Evolutionary conservation across 2,113 vertebrate species (phyloP), one percentile per base, ranked within the genome.

Genomic region (Corvus moneduloides): DNA sequence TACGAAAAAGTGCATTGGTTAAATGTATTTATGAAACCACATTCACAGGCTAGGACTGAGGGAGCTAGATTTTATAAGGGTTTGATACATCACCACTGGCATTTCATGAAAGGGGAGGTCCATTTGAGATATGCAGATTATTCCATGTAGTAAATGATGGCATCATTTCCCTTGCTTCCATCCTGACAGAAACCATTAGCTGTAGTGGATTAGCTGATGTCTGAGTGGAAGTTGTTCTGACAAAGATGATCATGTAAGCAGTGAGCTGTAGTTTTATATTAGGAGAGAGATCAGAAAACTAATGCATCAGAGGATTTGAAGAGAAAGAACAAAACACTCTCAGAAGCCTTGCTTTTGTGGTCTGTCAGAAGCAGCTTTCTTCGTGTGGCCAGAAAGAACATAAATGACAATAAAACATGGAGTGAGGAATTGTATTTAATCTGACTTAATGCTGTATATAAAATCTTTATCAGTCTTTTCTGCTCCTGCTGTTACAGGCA

Each of bases 101-200:
- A 35, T 82, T 91, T 39, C 15, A 32, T 3, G 2, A 56, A 78
- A 52, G 21, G 6, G 59, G 56, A 63, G 35, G 43, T 74, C 64
- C 68, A 17, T 9, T 2, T 44, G 35, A 84, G 44, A 30, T 71
- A 68, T 41, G 23, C 28, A 33, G 28, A 63, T 80, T 85, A 43
- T 89, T 75, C 41, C 23, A 9, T 56, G 39, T 68, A 32, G n/a
- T 80, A n/a, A 94, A 84, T 26, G 51, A 73, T 84, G 39, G 54
- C 41, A 75, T 83, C 9, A 55, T 94, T 88, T 92, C n/a, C 58
- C 63, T 88, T 78, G 14, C 76, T 82, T 91, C 56, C 48, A 69
- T 90, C 62, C 55, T 86, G 91, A 90, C 88, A 96, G 75, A 93
- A 93, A 28, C 33, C 37, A 64, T 94, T 94, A 95, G 52, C 69